phyloP scores from a whole-genome alignment of 2,888 invertebrate species.

The Diaperis boleti region DNA sequence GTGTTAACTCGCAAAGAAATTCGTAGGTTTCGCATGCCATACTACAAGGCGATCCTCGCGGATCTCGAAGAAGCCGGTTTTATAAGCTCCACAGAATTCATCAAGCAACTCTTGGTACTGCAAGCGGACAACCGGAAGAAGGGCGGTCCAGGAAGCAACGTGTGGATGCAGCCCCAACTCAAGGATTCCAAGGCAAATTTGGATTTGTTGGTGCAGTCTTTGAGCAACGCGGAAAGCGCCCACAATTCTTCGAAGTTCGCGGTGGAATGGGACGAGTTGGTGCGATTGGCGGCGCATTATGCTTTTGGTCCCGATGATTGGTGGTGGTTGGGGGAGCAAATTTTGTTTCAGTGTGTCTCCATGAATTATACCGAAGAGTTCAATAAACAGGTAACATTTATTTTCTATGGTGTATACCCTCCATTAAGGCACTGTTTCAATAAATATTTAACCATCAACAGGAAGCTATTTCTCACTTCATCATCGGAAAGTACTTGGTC shows the following conservation, averaged over 20 bases:
- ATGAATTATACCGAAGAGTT: conserved; percentile 66
- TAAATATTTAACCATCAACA: too few relatives aligned
- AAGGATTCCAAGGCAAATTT: conserved; percentile 57
- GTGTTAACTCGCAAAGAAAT: conserved; percentile 59
- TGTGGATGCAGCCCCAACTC: conserved; percentile 61
- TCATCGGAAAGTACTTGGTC: conserved; percentile 69
- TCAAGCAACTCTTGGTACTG: conserved; percentile 70
- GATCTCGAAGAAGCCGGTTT: conserved; percentile 70
- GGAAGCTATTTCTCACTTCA: conserved; percentile 68
- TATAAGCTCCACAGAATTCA: conserved; percentile 67
- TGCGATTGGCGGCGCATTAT: conserved; percentile 66
- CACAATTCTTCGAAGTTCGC: conserved; percentile 44
- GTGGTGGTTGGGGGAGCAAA: conserved; percentile 72
- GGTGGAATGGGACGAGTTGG: conserved; percentile 62
- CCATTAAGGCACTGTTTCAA: too few relatives aligned
- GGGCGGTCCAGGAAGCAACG: conserved; percentile 69
- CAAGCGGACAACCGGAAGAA: conserved; percentile 68
- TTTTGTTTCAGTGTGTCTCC: conserved; percentile 67
- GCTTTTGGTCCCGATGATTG: conserved; percentile 61
- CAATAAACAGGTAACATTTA: too few relatives aligned
- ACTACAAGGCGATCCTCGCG: conserved; percentile 69
- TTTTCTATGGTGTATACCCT: too few relatives aligned
- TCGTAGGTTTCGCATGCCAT: conserved; percentile 62
- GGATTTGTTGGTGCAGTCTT: conserved; percentile 35
- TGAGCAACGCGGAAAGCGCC: conserved; percentile 33